Percentiles rank a stretch among this genome's conserved stretches.
Conservation (phyloP, 2,888 invertebrate species). For the Drosophila formosana region DNA sequence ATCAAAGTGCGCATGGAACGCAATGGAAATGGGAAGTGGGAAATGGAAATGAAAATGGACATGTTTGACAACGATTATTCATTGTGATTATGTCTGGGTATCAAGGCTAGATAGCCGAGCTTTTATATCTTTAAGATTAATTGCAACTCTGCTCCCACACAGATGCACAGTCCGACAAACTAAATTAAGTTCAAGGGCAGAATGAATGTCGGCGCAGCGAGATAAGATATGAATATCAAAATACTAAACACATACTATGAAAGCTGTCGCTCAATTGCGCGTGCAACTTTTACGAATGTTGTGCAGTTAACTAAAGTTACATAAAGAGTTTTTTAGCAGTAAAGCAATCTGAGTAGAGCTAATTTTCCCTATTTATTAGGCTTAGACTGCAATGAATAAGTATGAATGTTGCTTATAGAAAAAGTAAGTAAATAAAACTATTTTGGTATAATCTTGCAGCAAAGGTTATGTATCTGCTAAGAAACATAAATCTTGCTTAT, state of each 20-base stretch:
- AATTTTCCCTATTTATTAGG: background rate
- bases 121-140: conserved; percentile 9
- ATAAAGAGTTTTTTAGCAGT: background rate
- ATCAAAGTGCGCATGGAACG: conserved; percentile 36
- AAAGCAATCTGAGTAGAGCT: background rate
- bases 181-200: conserved; percentile 3
- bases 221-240: background rate
- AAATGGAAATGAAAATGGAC: conserved; percentile 11
- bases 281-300: background rate
- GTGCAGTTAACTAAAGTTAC: background rate
- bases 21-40: conserved; percentile 25
- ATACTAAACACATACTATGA: background rate
- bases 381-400: background rate
- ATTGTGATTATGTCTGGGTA: conserved; percentile 20
- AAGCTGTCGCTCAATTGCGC: background rate
- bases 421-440: too few relatives aligned
- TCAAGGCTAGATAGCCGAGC: conserved; percentile 15
- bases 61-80: conserved; percentile 40
- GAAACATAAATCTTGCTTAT: too few relatives aligned
- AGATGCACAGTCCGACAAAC: background rate
- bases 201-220: background rate
- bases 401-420: too few relatives aligned
- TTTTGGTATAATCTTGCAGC: too few relatives aligned
- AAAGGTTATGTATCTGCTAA: too few relatives aligned
- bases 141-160: background rate